These are phyloP conservation scores for Oreochromis grahami DNA, from an alignment of 2,797 vertebrate genomes.

Conservation along the genomic window DNA sequence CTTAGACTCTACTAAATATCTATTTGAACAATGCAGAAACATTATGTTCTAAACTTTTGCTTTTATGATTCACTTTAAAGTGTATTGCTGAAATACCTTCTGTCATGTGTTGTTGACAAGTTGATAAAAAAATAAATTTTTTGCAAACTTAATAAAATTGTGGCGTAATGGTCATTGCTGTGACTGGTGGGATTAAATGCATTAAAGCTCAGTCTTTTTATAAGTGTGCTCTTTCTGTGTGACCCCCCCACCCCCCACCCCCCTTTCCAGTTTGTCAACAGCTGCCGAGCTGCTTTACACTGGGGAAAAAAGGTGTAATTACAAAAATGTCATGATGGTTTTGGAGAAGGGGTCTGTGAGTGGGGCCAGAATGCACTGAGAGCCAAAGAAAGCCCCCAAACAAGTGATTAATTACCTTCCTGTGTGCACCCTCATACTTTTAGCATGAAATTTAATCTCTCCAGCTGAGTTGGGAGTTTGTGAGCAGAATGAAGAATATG, in stretches of 20 bases:
- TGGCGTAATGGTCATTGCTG: neutral
- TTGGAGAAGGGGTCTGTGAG: conserved; percentile 32
- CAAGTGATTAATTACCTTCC: conserved; percentile 60
- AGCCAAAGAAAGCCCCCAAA: conserved; percentile 15
- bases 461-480: conserved; percentile 12
- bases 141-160: neutral
- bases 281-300: conserved; percentile 22
- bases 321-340: conserved; percentile 58
- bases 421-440: conserved; percentile 32
- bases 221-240: neutral
- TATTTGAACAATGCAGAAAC: neutral
- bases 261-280: conserved; percentile 30
- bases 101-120: neutral
- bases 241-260: neutral
- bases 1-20: neutral
- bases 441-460: conserved; percentile 45
- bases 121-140: neutral
- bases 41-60: neutral
- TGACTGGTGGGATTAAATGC: neutral
- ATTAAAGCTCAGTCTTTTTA: neutral
- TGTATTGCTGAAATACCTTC: neutral
- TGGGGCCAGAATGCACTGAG: neutral
- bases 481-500: conserved; percentile 28
- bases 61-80: neutral
- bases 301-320: conserved; percentile 49